Percentiles rank a stretch among this genome's conserved stretches.
Evolutionary conservation across 2,888 invertebrate species (phyloP).

Genomic region (Pristionchus arcanus): DNA sequence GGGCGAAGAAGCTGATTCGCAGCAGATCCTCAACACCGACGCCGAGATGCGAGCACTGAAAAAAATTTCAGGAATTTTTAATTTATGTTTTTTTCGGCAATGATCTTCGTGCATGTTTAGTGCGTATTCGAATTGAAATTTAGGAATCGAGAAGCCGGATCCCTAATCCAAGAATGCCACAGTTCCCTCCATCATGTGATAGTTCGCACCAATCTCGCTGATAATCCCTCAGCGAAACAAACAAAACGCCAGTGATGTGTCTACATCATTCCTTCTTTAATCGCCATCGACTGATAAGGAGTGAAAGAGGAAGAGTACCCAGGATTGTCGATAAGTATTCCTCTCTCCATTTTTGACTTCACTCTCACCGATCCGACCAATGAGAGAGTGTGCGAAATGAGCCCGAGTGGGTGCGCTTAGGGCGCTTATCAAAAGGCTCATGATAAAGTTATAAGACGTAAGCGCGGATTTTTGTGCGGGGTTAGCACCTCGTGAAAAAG

Average conservation of each 20-base stretch:
- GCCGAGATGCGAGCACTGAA: conserved; percentile 21
- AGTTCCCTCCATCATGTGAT: no score
- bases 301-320: not conserved
- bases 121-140: no score
- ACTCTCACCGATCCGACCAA: not conserved
- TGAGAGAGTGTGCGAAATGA: no score
- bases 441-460: not conserved
- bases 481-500: not conserved
- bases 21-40: not conserved
- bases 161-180: no score
- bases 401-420: no score
- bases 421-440: not conserved
- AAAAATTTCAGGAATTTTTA: no score
- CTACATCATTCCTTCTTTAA: not conserved
- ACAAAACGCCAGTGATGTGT: not conserved
- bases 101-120: no score
- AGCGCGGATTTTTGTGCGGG: not conserved
- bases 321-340: no score
- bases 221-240: conserved; percentile 15
- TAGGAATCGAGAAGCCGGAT: no score
- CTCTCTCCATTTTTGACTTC: not conserved
- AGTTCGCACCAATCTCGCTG: not conserved
- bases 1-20: conserved; percentile 23
- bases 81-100: no score
- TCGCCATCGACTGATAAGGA: not conserved